These are phyloP conservation scores for Lanistes nyassanus DNA, from an alignment of 1,140 invertebrate species.

Conservation along the genomic window DNA sequence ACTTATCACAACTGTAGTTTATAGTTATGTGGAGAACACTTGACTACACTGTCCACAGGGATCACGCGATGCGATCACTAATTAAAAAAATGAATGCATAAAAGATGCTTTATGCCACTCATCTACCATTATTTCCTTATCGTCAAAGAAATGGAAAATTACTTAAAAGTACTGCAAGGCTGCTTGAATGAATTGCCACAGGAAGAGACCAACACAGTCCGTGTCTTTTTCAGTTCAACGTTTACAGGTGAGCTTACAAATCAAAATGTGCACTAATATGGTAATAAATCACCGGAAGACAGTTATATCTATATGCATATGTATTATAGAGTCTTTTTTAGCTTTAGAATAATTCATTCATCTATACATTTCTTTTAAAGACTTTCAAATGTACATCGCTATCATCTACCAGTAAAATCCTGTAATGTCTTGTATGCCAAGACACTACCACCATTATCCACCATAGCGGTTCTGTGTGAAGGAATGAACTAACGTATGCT, in stretches of 20 bases:
- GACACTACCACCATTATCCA: too few relatives aligned
- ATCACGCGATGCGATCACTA: not conserved
- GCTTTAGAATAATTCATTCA: not conserved
- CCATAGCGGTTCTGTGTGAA: too few relatives aligned
- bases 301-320: too few relatives aligned
- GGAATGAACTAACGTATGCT: too few relatives aligned
- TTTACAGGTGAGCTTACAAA: conserved; percentile 38
- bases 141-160: not conserved
- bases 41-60: too few relatives aligned
- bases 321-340: not conserved
- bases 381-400: not conserved
- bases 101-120: not conserved
- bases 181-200: conserved; percentile 26
- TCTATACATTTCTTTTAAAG: not conserved
- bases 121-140: not conserved
- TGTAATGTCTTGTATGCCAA: too few relatives aligned
- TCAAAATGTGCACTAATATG: not conserved
- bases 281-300: too few relatives aligned
- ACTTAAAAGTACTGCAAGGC: not conserved
- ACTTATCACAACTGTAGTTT: too few relatives aligned
- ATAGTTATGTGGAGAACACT: too few relatives aligned
- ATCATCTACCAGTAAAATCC: not conserved
- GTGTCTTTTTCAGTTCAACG: conserved; percentile 49
- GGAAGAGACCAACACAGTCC: conserved; percentile 27
- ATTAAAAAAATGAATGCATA: not conserved